A percentile compares a stretch with the other conserved stretches of the same genome.
Conservation (phyloP, 2,888 invertebrate genomes). For the Linnaemya vulpina region DNA sequence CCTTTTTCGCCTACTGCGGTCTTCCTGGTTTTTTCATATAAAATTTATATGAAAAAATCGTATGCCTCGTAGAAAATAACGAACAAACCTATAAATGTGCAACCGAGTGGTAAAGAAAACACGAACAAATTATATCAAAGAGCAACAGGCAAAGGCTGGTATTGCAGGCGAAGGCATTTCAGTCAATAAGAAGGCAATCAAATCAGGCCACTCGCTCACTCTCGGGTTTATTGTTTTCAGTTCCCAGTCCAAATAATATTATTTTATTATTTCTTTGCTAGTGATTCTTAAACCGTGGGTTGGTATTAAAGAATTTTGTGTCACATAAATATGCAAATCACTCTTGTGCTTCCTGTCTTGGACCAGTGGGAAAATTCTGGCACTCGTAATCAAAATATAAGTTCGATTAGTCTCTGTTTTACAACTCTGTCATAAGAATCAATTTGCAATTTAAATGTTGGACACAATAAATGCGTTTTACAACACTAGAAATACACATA, state of each 20-base stretch:
- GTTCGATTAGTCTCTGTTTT: too few relatives aligned
- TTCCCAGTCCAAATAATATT: conserved; percentile 20
- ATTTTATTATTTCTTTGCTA: not conserved
- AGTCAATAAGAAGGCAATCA: conserved; percentile 47
- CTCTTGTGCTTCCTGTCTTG: too few relatives aligned
- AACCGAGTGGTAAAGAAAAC: conserved; percentile 28
- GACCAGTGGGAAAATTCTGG: too few relatives aligned
- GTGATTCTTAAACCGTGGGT: conserved; percentile 39
- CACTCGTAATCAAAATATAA: too few relatives aligned
- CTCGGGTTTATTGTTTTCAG: conserved; percentile 18
- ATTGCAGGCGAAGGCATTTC: conserved; percentile 39
- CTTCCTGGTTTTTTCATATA: conserved; percentile 36
- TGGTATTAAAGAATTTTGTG: not conserved
- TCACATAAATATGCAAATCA: too few relatives aligned
- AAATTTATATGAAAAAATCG: conserved; percentile 35
- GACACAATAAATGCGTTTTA: too few relatives aligned
- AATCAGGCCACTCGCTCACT: conserved; percentile 36
- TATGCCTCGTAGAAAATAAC: conserved; percentile 1
- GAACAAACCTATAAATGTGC: conserved; percentile 28
- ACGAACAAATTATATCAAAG: conserved; percentile 10
- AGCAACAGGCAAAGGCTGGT: conserved; percentile 50
- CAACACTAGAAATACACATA: too few relatives aligned
- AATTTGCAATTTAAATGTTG: too few relatives aligned
- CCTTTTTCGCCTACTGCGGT: not conserved
- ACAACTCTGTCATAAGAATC: too few relatives aligned